Evolutionary conservation across 2,888 invertebrate genomes (phyloP).

Genomic region (Congeria kusceri): DNA sequence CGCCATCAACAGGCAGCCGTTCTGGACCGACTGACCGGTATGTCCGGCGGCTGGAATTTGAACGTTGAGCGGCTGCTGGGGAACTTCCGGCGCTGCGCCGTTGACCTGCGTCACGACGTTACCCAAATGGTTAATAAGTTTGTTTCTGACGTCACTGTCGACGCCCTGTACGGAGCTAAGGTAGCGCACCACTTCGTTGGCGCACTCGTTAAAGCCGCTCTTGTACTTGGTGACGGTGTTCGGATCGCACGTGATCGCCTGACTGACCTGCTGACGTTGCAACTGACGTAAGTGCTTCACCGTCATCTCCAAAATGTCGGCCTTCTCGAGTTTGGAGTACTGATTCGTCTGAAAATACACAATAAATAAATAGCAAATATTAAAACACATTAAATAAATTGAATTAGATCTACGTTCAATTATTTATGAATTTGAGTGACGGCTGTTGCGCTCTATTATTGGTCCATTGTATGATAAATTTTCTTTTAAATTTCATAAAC

Average conservation of each 20-base stretch:
- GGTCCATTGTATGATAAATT: too few species aligned
- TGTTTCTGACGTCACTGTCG: conserved; percentile 73
- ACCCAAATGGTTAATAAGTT: conserved; percentile 79
- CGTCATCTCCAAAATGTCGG: conserved; percentile 84
- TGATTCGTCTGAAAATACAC: conserved; percentile 79
- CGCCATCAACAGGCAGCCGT: conserved; percentile 60
- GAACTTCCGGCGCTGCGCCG: conserved; percentile 34
- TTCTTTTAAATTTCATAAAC: too few species aligned
- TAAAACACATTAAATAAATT: too few species aligned
- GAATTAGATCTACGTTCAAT: too few species aligned
- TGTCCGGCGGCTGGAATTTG: conserved; percentile 66
- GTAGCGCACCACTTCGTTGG: conserved; percentile 81
- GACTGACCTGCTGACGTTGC: conserved; percentile 77
- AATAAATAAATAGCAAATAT: too few species aligned
- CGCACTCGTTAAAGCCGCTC: conserved; percentile 82
- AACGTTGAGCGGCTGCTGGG: conserved; percentile 70
- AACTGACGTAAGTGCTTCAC: conserved; percentile 81
- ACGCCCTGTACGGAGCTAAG: conserved; percentile 77
- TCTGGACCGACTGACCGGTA: conserved; percentile 43
- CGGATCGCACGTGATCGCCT: conserved; percentile 69
- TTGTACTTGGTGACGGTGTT: conserved; percentile 77
- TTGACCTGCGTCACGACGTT: conserved; percentile 68
- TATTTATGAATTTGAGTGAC: too few species aligned
- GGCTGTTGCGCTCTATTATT: too few species aligned
- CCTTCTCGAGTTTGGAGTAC: conserved; percentile 84